phyloP scores from a whole-genome alignment of 2,113 vertebrate species.

The Lophius piscatorius region DNA sequence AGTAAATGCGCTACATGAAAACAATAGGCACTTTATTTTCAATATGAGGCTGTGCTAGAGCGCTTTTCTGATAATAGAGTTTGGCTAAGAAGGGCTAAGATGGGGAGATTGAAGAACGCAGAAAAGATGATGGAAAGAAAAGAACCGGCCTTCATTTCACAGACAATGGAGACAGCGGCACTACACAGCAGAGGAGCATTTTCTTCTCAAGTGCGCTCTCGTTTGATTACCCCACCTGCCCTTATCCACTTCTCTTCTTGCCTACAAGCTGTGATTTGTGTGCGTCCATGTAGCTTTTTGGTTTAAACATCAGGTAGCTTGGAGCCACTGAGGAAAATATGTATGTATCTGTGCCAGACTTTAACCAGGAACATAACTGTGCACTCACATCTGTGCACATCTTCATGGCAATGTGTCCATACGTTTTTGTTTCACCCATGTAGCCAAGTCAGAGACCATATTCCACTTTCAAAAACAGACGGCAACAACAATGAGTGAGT shows the following conservation, averaged over 20 bases:
- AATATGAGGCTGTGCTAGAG: slow-evolving; percentile 28
- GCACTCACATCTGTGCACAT: neutral
- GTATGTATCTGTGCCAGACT: slow-evolving; percentile 23
- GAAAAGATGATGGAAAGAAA: slow-evolving; percentile 49
- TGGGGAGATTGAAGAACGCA: slow-evolving; percentile 50
- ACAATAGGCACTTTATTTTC: slow-evolving; percentile 63
- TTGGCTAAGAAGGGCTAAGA: slow-evolving; percentile 69
- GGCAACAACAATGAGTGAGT: slow-evolving; percentile 61
- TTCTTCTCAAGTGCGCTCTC: slow-evolving; percentile 61
- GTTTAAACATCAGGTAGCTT: slow-evolving; percentile 39
- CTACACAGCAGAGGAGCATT: slow-evolving; percentile 44
- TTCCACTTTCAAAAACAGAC: slow-evolving; percentile 63
- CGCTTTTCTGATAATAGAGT: slow-evolving; percentile 54
- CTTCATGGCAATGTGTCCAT: slow-evolving; percentile 33
- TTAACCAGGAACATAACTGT: slow-evolving; percentile 6
- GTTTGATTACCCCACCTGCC: slow-evolving; percentile 58
- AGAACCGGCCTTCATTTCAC: slow-evolving; percentile 44
- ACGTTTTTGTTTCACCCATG: slow-evolving; percentile 53
- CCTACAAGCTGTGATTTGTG: slow-evolving; percentile 44
- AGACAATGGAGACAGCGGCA: slow-evolving; percentile 28
- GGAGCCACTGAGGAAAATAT: slow-evolving; percentile 39
- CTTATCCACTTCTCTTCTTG: slow-evolving; percentile 38
- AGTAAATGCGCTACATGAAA: slow-evolving; percentile 37
- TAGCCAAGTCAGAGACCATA: slow-evolving; percentile 47
- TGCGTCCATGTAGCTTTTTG: slow-evolving; percentile 49